Percentiles rank a stretch among this genome's conserved stretches.
phyloP scores from a whole-genome alignment of 2,888 invertebrate species.

The Cerastis rubricosa region DNA sequence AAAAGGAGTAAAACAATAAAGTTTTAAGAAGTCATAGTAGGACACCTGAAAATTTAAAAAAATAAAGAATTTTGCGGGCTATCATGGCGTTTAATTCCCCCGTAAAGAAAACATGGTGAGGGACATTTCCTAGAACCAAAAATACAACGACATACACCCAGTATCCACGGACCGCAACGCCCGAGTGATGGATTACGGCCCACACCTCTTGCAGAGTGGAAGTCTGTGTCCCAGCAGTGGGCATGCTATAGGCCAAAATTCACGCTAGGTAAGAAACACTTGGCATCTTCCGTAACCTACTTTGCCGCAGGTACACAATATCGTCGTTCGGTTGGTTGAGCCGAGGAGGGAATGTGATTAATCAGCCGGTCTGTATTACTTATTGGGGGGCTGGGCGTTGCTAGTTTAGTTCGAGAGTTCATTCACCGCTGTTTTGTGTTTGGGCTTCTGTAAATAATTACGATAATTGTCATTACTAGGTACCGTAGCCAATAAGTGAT shows the following conservation, averaged over 20 bases:
- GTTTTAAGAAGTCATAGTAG: too few relatives aligned
- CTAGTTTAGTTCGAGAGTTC: neutral
- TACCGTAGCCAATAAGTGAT: too few relatives aligned
- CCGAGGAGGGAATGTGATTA: conserved; percentile 6
- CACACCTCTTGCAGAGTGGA: neutral
- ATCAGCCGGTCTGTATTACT: neutral
- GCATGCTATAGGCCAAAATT: neutral
- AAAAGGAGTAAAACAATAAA: too few relatives aligned
- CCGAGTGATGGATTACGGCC: neutral
- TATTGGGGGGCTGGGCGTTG: neutral
- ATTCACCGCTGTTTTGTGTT: neutral
- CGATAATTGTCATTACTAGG: too few relatives aligned
- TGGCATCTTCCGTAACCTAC: neutral
- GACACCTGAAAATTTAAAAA: too few relatives aligned
- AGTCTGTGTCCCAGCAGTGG: neutral
- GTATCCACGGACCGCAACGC: neutral
- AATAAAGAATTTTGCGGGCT: too few relatives aligned
- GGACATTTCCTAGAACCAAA: neutral
- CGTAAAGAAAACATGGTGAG: neutral
- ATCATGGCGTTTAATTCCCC: too few relatives aligned
- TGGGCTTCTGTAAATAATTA: neutral
- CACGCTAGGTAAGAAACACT: neutral
- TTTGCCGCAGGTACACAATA: neutral
- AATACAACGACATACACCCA: neutral
- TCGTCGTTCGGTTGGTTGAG: neutral